phyloP scores from a whole-genome alignment of 2,797 vertebrate genomes.

The Betta splendens region DNA sequence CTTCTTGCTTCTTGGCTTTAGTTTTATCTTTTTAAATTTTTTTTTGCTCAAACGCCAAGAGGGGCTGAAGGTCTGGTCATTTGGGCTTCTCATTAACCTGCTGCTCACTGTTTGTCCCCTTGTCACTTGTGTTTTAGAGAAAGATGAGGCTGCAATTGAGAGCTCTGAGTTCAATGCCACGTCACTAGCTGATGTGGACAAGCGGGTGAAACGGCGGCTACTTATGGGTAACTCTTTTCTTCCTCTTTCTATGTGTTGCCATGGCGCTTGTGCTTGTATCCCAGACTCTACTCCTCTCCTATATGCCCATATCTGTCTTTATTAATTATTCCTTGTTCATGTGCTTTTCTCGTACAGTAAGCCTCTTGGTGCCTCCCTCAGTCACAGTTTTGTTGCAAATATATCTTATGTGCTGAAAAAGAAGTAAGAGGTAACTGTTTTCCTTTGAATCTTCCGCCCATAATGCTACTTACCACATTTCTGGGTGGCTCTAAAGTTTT shows the following conservation, averaged over 20 bases:
- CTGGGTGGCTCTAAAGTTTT: constrained; percentile 42
- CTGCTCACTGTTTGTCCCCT: constrained; percentile 99
- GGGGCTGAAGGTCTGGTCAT: constrained; percentile 89
- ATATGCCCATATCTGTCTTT: constrained; percentile 59
- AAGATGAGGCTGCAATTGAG: constrained; percentile 99
- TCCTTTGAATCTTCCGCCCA: constrained; percentile 27
- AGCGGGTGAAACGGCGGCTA: constrained; percentile 99
- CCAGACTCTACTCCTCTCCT: constrained; percentile 57
- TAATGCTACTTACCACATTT: constrained; percentile 32
- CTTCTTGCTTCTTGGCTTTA: constrained; percentile 89
- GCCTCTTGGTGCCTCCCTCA: constrained; percentile 60
- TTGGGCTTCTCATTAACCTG: constrained; percentile 98
- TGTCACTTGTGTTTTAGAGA: constrained; percentile 99
- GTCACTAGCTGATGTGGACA: constrained; percentile 99
- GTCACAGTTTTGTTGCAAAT: constrained; percentile 40
- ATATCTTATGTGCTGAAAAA: constrained; percentile 37
- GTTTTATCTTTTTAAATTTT: constrained; percentile 56
- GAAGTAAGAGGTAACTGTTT: constrained; percentile 43
- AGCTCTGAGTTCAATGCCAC: constrained; percentile 99
- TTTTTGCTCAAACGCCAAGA: constrained; percentile 86
- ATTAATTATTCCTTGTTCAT: constrained; percentile 46
- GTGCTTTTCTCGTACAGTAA: constrained; percentile 53
- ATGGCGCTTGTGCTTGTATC: constrained; percentile 88
- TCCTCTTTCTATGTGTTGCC: constrained; percentile 98
- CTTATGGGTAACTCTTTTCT: constrained; percentile 99